Percentiles rank a stretch among this genome's conserved stretches.
phyloP scores from a whole-genome alignment of 2,797 vertebrate genomes.

The Labroides dimidiatus region DNA sequence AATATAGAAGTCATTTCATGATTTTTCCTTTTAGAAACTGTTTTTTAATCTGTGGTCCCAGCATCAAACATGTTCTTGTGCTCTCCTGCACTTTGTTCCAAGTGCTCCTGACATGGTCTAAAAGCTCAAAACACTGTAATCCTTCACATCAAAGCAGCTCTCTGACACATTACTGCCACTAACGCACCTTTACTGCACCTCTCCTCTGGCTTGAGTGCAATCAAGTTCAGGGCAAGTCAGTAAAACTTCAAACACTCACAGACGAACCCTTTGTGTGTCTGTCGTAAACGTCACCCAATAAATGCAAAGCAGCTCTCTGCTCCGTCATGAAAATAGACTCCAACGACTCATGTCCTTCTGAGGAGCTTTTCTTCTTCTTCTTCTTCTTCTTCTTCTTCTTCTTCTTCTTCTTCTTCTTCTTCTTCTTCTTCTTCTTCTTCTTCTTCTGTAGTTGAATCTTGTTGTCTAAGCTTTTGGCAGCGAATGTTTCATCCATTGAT shows the following conservation, averaged over 20 bases:
- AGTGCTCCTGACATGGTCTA: neutral
- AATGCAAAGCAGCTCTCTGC: conserved; percentile 28
- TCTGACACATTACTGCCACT: conserved; percentile 23
- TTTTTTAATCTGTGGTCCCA: neutral
- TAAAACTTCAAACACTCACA: conserved; percentile 52
- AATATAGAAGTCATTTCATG: neutral
- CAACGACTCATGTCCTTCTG: conserved; percentile 19
- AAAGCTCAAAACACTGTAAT: conserved; percentile 37
- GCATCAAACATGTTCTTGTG: neutral
- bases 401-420: conserved; percentile 4
- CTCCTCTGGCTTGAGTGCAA: conserved; percentile 35
- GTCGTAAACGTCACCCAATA: conserved; percentile 47
- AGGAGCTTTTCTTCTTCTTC: conserved; percentile 7
- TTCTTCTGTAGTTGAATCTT: neutral
- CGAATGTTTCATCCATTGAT: conserved; percentile 23
- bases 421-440: too few species aligned
- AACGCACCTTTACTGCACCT: conserved; percentile 17
- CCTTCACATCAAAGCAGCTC: conserved; percentile 26
- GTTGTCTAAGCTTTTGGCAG: conserved; percentile 38
- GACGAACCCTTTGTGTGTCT: conserved; percentile 18
- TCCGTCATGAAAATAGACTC: conserved; percentile 47
- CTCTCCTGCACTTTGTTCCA: neutral
- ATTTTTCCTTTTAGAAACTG: neutral
- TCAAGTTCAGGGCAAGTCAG: conserved; percentile 51
- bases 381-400: neutral